Base-by-base conservation (phyloP, 2,888 invertebrate species). In the Zaprionus obscuricornis region DNA sequence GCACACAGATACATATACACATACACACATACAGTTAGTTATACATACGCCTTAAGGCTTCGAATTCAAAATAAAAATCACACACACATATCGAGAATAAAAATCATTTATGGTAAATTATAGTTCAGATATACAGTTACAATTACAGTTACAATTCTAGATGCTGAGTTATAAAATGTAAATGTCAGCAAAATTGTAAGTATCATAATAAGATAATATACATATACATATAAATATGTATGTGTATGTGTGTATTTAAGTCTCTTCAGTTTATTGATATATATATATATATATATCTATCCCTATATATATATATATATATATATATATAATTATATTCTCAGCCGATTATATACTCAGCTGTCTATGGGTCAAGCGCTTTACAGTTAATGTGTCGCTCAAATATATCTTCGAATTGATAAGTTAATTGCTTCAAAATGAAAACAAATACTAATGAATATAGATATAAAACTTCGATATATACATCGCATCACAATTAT, bases 11-110 rank as follows among this genome's bases (percentile, higher is more conserved):
- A 26, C 24, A 34, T 10, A 36, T 27, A 36, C 56, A 50, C 22
- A 46, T 37, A n/a, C 33, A 59, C 39, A 37, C 39, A 46, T 39
- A 60, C 47, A 58, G 37, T 46, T 66, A 70, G 46, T 33, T 51
- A 64, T 63, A 57, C 56, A 13, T 57, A 54, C 54, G 72, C 78
- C 74, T 75, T 75, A 73, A 75, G 70, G 47, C 62, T 66, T 64
- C 62, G 56, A 73, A 66, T 16, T 11, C 36, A 47, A 43, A 18
- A 18, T 17, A 29, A 24, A 52, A 59, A 68, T 69, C 42, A 40
- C 51, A 63, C 45, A 63, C 63, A 79, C 74, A 79, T 83, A 79
- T 76, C 79, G 78, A 74, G 49, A 59, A 50, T 52, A 40, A 42
- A 76, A 79, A 70, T 73, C 55, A 70, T 59, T 76, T 62, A 51